Evolutionary conservation across 1,140 invertebrate genomes (phyloP), one percentile per base, ranked within the genome.

Genomic region (Hycleus phaleratus): DNA sequence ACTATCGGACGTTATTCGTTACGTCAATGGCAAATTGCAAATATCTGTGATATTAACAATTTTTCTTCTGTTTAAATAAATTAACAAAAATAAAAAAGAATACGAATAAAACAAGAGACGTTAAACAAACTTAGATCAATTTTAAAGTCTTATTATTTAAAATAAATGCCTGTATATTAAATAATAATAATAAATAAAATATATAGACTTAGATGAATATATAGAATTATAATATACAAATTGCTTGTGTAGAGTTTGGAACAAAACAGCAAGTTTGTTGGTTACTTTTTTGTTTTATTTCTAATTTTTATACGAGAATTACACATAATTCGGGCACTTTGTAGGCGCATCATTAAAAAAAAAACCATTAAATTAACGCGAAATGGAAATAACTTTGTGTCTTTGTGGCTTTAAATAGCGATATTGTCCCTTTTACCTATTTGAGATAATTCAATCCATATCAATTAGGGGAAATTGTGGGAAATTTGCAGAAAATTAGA

Each of bases 341-440:
- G 51, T 53, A 53, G 51, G 26, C 32, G 51, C 51, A 53, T 53
- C 45, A 46, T 32, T 32, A 3, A 32, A 32, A 32, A 32, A 32
- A 32, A 32, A 18, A 53, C 38, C 45, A 46, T 32, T 32, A 32
- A 32, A 32, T 5, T 5, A 32, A 32, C 4, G 32, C 32, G 7
- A 32, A 4, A 32, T 5, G 7, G 56, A 59, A 39, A 48, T 18
- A 63, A 60, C 55, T 56, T 52, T 55, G 61, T 63, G 61, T 58
- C 61, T 63, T 63, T 58, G 61, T 63, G 49, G 61, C 61, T 63
- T 63, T 63, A 63, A 32, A 63, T 63, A 57, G 50, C 53, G 52
- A 53, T 44, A 53, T 46, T 46, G 43, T 55, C 52, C 51, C 52
- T 24, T 38, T 38, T 55, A 46, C 44, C 32, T 32, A 5, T 32